A percentile compares a stretch with the other conserved stretches of the same genome.
phyloP scores from a whole-genome alignment of 2,888 invertebrate species.

The Xestia c-nigrum region DNA sequence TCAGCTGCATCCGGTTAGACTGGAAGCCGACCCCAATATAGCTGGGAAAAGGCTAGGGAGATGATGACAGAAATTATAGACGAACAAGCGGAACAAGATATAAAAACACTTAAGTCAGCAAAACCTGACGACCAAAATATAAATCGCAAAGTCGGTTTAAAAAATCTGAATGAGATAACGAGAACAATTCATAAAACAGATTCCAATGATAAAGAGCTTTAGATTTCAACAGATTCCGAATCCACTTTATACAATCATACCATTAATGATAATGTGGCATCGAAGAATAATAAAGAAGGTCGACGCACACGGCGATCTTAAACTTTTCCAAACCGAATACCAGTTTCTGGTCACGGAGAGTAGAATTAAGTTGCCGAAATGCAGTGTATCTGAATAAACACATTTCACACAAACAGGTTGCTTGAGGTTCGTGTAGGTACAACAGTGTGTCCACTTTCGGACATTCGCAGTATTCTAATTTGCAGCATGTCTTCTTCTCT shows the following conservation, averaged over 20 bases:
- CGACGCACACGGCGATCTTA: neutral
- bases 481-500: neutral
- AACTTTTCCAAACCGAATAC: neutral
- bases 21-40: too few species aligned
- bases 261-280: slow-evolving; percentile 22
- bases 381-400: neutral
- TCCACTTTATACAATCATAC: slow-evolving; percentile 21
- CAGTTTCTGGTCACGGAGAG: neutral
- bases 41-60: too few species aligned
- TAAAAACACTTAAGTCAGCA: neutral
- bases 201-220: slow-evolving; percentile 33
- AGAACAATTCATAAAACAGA: slow-evolving; percentile 43
- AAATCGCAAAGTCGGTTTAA: slow-evolving; percentile 9
- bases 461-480: neutral
- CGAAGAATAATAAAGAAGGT: slow-evolving; percentile 16
- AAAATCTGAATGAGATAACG: slow-evolving; percentile 28
- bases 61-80: neutral
- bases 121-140: slow-evolving; percentile 8
- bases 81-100: neutral
- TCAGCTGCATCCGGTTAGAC: too few species aligned
- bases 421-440: neutral
- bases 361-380: neutral
- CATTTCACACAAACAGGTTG: neutral
- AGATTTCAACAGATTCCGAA: slow-evolving; percentile 23
- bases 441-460: neutral